Conservation (phyloP, 2,888 invertebrate genomes). For the Plutella xylostella region DNA sequence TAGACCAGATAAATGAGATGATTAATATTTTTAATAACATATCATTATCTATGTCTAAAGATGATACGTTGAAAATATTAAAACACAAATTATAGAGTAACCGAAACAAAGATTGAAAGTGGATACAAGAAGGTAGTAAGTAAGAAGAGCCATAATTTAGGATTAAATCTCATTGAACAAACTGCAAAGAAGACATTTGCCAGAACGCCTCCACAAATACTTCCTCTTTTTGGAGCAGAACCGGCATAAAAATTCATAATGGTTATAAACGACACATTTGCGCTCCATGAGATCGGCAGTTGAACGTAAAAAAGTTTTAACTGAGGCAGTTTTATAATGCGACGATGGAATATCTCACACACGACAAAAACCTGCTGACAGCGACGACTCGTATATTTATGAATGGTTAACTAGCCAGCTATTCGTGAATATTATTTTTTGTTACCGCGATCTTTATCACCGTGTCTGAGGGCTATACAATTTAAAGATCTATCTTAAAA, state of each 20-base stretch:
- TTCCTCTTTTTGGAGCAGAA: constrained; percentile 25
- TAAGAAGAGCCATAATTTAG: not conserved
- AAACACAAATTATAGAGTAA: no score
- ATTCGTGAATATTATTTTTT: no score
- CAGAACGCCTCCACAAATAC: constrained; percentile 21
- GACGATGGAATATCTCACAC: constrained; percentile 35
- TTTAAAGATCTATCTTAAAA: no score
- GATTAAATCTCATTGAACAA: not conserved
- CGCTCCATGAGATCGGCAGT: constrained; percentile 32
- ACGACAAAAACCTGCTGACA: constrained; percentile 32
- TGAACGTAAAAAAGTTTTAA: constrained; percentile 29
- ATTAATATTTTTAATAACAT: no score
- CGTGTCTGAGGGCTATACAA: no score
- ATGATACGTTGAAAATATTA: no score
- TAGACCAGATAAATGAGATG: no score
- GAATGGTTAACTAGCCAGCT: no score
- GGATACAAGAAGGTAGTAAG: no score
- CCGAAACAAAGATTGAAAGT: no score
- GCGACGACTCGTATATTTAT: not conserved
- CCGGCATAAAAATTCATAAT: constrained; percentile 11
- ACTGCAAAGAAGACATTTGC: constrained; percentile 19
- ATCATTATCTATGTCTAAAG: no score
- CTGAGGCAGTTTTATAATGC: constrained; percentile 21
- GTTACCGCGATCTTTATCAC: no score
- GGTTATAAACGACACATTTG: constrained; percentile 43